Base-by-base conservation (phyloP, 1,140 invertebrate species). In the Drosophila subobscura region DNA sequence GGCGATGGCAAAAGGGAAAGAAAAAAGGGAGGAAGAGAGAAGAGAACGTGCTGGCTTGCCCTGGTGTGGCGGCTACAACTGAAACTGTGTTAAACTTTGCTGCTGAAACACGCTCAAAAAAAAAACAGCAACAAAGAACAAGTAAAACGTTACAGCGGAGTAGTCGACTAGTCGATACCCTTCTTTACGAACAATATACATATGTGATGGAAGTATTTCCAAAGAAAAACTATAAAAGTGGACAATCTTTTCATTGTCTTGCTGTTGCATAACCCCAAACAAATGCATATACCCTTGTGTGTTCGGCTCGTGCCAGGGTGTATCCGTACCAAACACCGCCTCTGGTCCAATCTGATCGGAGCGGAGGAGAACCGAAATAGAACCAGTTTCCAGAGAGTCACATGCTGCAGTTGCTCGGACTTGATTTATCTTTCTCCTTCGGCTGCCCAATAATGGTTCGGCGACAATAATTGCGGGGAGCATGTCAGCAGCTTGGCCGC, bases 301-400 rank as follows among this genome's bases (percentile, higher is more conserved):
- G n/a, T 37, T 37, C 10, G 4, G 4, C 33, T 37, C 33, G 33
- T 37, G 12, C 10, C 33, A 37, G 33, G 10, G 10, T 37, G 25
- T 27, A 27, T 10, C 29, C 33, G 33, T 37, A 37, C 33, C 33
- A 37, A 37, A 37, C 44, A 55, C 64, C n/a, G 63, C 50, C 65
- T 51, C 50, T 47, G 63, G 33, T 23, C 42, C n/a, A 20, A 37
- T 12, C 33, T 8, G 33, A 37, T 3, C 33, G 33, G 33, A 37
- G 33, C 10, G 7, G 27, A 29, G 6, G 6, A 68, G 44, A 54
- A 63, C 49, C 40, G 56, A 54, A 65, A 74, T 55, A 74, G 59
- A 73, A 74, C 71, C 71, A 74, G 71, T 74, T 74, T 74, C 42
- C 37, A 53, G 50, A 63, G 50, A 59, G 67, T 74, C 71, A 74